A percentile compares a stretch with the other conserved stretches of the same genome.
Evolutionary conservation across 2,797 vertebrate species (phyloP).

Genomic region (Aselliscus stoliczkanus): DNA sequence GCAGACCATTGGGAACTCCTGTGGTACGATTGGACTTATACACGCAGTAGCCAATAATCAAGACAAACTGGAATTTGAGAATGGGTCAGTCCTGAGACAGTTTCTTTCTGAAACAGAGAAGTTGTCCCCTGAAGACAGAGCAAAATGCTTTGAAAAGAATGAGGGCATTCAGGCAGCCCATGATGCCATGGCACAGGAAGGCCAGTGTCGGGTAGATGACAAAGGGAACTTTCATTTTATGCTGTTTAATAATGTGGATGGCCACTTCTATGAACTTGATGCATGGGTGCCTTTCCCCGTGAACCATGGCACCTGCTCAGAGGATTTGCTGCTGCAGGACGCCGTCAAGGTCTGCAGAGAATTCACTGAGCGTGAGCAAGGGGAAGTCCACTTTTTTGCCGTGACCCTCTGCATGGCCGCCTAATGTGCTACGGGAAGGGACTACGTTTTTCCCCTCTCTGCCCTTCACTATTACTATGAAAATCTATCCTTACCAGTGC

Average conservation of each 20-base stretch:
- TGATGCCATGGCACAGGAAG: slow-evolving; percentile 91
- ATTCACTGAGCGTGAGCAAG: slow-evolving; percentile 92
- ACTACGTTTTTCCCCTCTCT: background rate
- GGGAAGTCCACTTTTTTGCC: slow-evolving; percentile 94
- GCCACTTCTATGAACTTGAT: slow-evolving; percentile 94
- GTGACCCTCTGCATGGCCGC: slow-evolving; percentile 91
- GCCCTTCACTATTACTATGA: slow-evolving; percentile 45
- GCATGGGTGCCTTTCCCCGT: slow-evolving; percentile 91
- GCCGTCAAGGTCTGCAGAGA: slow-evolving; percentile 92
- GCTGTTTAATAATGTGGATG: slow-evolving; percentile 91
- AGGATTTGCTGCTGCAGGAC: slow-evolving; percentile 89
- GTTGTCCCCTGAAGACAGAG: slow-evolving; percentile 91
- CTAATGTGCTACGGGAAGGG: slow-evolving; percentile 61
- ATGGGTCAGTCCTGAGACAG: slow-evolving; percentile 86
- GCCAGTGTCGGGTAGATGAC: slow-evolving; percentile 92
- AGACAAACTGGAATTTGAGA: no score
- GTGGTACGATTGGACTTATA: no score
- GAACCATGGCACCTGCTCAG: slow-evolving; percentile 89
- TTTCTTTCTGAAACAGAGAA: slow-evolving; percentile 91
- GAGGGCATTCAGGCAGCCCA: slow-evolving; percentile 92
- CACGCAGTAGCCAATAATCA: no score
- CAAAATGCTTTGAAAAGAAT: slow-evolving; percentile 91
- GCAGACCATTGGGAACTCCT: no score
- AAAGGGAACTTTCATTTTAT: slow-evolving; percentile 96
- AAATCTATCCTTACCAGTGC: slow-evolving; percentile 53